Percentiles rank a stretch among this genome's conserved stretches.
Evolutionary conservation across 2,113 vertebrate genomes (phyloP).

Genomic region (Gallinago paraguaiae): DNA sequence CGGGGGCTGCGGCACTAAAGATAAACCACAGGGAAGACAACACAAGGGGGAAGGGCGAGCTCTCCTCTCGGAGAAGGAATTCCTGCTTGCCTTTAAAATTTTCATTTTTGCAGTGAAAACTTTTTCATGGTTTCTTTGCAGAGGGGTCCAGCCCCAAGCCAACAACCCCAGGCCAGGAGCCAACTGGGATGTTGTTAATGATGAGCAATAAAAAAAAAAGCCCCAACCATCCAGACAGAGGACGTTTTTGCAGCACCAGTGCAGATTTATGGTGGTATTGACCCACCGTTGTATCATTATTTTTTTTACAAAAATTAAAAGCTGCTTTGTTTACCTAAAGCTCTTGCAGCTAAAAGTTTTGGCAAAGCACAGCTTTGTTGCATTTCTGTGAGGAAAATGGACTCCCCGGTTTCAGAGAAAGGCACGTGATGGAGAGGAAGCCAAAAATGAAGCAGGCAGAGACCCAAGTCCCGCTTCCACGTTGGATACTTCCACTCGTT

Average conservation of each 20-base stretch:
- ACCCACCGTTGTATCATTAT: background rate
- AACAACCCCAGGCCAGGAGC: background rate
- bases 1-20: background rate
- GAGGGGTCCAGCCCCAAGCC: background rate
- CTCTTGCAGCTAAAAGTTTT: background rate
- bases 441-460: background rate
- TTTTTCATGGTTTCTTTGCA: background rate
- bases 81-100: background rate
- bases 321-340: slow-evolving; percentile 2
- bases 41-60: background rate
- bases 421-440: background rate
- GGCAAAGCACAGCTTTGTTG: background rate
- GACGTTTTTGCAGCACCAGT: background rate
- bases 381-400: background rate
- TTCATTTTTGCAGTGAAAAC: background rate
- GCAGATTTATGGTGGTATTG: background rate
- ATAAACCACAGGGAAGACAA: background rate
- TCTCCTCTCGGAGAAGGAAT: background rate
- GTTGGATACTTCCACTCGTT: background rate
- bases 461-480: background rate
- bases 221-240: background rate
- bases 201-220: background rate
- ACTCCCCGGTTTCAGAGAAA: background rate
- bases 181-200: background rate
- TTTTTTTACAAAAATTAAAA: background rate